Base-by-base conservation (phyloP, 64 coral and sea anemone genomes). In the Exaiptasia diaphana region DNA sequence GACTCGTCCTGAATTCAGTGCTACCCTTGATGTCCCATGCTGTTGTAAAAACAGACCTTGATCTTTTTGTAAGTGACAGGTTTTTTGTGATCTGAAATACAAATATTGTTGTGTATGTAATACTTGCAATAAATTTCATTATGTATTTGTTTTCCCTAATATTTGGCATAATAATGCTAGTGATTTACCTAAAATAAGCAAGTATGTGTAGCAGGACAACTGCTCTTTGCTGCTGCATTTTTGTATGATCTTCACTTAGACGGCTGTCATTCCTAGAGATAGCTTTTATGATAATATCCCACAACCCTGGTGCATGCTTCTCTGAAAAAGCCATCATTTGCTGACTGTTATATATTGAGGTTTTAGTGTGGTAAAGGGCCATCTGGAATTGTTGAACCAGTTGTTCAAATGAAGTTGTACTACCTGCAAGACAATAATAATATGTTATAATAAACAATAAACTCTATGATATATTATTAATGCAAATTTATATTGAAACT, bases 221-320 rank as follows among this genome's bases (percentile, higher is more conserved):
- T 14, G 86, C 81, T 74, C 76, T 80, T 37, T 50, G 61, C 50
- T 82, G 34, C 45, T 90, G 87, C 28, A 90, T 23, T n/a, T 9
- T 6, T 32, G 53, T 17, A 24, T 63, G 25, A 14, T 76, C 60
- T 21, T 42, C 18, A 18, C 53, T 62, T 27, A 90, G 25, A 37
- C 79, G 79, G 35, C 55, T 24, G 56, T 90, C 87, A 14, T 73
- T 68, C 35, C 78, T 50, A 18, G 60, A 53, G 23, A 90, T 90
- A 24, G 71, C 41, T 8, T 42, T n/a, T 7, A 77, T 32, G 14
- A 90, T 17, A 5, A 45, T 14, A 39, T 83, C 36, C 33, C 67
- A 90, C 28, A 90, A 53, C 9, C 71, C 78, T 31, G 79, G 88
- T 68, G 79, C 72, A 77, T 67, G 53, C 38, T 75, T 82, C 40